A percentile compares a stretch with the other conserved stretches of the same genome.
Conservation (phyloP, 1,140 invertebrate species). For the Polypedilum pembai region DNA sequence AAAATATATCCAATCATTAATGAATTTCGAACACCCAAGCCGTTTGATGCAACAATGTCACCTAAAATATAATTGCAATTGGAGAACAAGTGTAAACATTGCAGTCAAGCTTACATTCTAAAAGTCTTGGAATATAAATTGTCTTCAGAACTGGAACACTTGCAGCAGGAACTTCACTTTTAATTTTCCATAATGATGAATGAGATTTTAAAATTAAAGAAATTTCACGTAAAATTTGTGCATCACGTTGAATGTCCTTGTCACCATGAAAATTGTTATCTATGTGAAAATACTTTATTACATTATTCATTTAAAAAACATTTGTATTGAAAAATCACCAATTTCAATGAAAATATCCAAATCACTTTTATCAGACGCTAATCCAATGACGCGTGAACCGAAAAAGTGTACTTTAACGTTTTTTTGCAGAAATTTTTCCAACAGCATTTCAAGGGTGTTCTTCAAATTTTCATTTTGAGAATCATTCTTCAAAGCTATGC, state of each 20-base stretch:
- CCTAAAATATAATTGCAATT: background rate
- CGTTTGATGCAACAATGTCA: background rate
- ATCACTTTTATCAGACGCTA: background rate
- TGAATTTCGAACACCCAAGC: background rate
- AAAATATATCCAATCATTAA: background rate
- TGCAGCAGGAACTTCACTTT: background rate
- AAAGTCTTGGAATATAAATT: background rate
- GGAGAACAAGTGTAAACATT: background rate
- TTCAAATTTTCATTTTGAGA: too few relatives aligned
- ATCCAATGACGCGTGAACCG: background rate
- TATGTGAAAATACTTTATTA: background rate
- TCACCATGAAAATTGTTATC: background rate
- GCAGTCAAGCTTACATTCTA: background rate
- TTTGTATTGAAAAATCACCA: background rate
- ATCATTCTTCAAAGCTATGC: too few relatives aligned
- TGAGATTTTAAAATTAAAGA: background rate
- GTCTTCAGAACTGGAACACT: background rate
- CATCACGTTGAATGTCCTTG: background rate
- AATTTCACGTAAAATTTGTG: background rate
- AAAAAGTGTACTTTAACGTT: background rate
- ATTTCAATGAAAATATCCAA: background rate
- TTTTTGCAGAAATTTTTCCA: too few relatives aligned
- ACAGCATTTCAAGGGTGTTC: too few relatives aligned
- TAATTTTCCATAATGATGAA: background rate
- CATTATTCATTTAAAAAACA: background rate